These are phyloP conservation scores for Eutolmus rufibarbis DNA, from an alignment of 2,888 invertebrate species.

Conservation along the genomic window DNA sequence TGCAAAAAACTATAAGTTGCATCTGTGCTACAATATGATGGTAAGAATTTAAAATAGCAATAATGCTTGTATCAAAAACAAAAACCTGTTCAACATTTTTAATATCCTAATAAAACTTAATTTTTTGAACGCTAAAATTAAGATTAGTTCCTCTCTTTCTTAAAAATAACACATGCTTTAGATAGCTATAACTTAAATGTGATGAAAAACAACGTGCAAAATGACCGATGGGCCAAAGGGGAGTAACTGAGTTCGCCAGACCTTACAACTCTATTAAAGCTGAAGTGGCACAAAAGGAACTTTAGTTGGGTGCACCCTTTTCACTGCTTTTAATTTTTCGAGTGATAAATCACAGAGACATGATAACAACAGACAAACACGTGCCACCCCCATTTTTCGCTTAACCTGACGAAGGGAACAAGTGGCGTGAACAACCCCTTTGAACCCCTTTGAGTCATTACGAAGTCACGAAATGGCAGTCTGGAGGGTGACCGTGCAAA, in stretches of 20 bases:
- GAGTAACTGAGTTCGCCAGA: not conserved
- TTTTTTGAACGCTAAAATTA: not conserved
- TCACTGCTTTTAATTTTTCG: slow-evolving; percentile 41
- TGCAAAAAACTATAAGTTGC: too few species aligned
- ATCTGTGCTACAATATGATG: too few species aligned
- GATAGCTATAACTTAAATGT: not conserved
- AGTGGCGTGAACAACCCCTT: slow-evolving; percentile 35
- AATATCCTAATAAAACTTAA: not conserved
- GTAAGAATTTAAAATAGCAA: too few species aligned
- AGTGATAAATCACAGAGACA: slow-evolving; percentile 53
- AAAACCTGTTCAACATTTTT: not conserved
- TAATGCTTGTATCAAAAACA: too few species aligned
- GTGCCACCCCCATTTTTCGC: slow-evolving; percentile 50
- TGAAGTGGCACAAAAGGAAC: not conserved
- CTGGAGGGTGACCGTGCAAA: slow-evolving; percentile 18
- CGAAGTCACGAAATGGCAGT: slow-evolving; percentile 32
- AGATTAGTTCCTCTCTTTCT: not conserved
- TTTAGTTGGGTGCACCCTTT: slow-evolving; percentile 24
- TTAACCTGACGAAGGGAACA: slow-evolving; percentile 37
- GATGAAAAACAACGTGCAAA: not conserved
- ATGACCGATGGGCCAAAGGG: not conserved
- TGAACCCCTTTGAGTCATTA: slow-evolving; percentile 25
- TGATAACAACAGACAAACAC: slow-evolving; percentile 53
- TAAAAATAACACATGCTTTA: not conserved
- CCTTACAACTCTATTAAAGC: slow-evolving; percentile 36